A percentile compares a stretch with the other conserved stretches of the same genome.
phyloP scores from a whole-genome alignment of 2,113 vertebrate genomes.

The Hippocampus barbouri region DNA sequence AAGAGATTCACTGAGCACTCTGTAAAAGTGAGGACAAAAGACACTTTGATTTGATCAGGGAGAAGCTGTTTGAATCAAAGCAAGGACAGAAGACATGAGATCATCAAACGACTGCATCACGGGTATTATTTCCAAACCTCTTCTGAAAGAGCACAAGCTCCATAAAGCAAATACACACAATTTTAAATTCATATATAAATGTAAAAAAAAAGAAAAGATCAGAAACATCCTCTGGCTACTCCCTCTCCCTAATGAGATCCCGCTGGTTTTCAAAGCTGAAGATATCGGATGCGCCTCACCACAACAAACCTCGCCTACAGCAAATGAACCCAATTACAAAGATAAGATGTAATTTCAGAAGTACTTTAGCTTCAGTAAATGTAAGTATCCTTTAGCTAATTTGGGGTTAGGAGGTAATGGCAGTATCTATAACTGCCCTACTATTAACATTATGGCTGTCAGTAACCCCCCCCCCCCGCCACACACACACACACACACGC shows the following conservation, averaged over 20 bases:
- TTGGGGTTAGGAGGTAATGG: not conserved
- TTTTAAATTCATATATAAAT: not conserved
- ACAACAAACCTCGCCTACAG: slow-evolving; percentile 38
- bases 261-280: slow-evolving; percentile 7
- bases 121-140: slow-evolving; percentile 2
- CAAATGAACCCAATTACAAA: slow-evolving; percentile 13
- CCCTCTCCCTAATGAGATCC: not conserved
- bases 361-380: not conserved
- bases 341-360: not conserved
- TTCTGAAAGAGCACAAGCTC: not conserved
- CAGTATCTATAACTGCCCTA: not conserved
- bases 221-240: not conserved
- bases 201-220: not conserved
- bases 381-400: not conserved
- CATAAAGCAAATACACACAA: not conserved
- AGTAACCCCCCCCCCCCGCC: too few relatives aligned
- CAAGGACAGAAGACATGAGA: not conserved
- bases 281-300: slow-evolving; percentile 28
- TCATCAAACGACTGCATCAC: not conserved
- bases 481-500: too few relatives aligned
- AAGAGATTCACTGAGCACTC: not conserved
- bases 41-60: not conserved
- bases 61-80: too few relatives aligned
- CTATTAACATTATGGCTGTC: not conserved
- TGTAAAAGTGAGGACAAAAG: not conserved